These are phyloP conservation scores for Hephaestus fuliginosus DNA, from an alignment of 2,797 vertebrate species.

Conservation along the genomic window DNA sequence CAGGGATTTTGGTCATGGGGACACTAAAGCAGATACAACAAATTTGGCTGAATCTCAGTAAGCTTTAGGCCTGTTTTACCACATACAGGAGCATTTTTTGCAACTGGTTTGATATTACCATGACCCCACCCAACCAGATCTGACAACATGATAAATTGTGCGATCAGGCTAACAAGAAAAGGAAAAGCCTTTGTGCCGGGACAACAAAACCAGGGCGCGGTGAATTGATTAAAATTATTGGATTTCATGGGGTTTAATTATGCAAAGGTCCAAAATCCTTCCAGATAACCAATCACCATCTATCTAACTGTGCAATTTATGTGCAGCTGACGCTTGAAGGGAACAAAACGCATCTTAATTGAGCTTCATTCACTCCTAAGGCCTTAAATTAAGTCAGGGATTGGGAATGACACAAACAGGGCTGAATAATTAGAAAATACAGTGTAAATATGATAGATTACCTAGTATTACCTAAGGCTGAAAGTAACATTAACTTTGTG, in stretches of 20 bases:
- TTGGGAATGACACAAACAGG: conserved; percentile 19
- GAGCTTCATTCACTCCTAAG: conserved; percentile 16
- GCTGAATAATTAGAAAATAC: not conserved
- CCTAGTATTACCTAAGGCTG: conserved; percentile 8
- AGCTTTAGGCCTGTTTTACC: not conserved
- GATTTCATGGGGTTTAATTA: conserved; percentile 62
- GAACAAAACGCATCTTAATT: conserved; percentile 31
- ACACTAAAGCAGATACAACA: conserved; percentile 14
- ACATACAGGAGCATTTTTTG: conserved; percentile 12
- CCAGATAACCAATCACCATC: conserved; percentile 31
- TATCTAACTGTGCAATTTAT: conserved; percentile 44
- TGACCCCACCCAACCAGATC: not conserved
- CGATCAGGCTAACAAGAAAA: conserved; percentile 41
- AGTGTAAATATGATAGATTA: conserved; percentile 2
- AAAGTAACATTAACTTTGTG: conserved; percentile 21
- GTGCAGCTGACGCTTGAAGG: conserved; percentile 5
- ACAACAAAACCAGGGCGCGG: conserved; percentile 27
- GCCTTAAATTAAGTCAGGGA: conserved; percentile 12
- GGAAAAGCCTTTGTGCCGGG: conserved; percentile 19
- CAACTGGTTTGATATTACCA: not conserved
- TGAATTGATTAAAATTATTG: conserved; percentile 60
- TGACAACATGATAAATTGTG: conserved; percentile 53
- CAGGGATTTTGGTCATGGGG: conserved; percentile 21
- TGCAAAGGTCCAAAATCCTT: conserved; percentile 36
- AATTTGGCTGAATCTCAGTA: not conserved